phyloP scores from a whole-genome alignment of 2,888 invertebrate genomes.

The Temnothorax unifasciatus region DNA sequence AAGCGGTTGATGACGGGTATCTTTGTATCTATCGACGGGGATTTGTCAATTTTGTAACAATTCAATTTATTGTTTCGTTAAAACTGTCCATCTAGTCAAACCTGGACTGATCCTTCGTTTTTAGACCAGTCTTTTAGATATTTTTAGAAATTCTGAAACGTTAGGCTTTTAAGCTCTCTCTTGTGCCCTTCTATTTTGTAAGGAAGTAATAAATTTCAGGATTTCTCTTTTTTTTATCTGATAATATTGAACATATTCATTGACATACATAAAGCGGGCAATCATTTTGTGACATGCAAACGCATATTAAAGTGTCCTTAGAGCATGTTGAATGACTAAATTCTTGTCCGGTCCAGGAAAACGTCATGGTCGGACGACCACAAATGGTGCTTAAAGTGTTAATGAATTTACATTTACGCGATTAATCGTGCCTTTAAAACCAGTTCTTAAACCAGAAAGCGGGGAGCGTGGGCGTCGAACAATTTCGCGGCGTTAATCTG shows the following conservation, averaged over 20 bases:
- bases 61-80: conserved; percentile 39
- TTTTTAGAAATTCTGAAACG: neutral
- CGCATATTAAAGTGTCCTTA: conserved; percentile 1
- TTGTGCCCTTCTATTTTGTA: neutral
- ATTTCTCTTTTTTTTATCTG: conserved; percentile 8
- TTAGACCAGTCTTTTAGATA: neutral
- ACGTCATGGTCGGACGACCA: neutral
- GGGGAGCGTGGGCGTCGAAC: conserved; percentile 32
- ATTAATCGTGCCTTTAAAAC: conserved; percentile 37
- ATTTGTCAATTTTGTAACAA: conserved; percentile 33
- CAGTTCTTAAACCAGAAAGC: conserved; percentile 4
- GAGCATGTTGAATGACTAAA: neutral
- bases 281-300: neutral
- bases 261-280: neutral
- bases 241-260: neutral
- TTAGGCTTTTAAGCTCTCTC: neutral
- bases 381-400: conserved; percentile 24
- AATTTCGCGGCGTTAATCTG: conserved; percentile 44
- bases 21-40: conserved; percentile 27
- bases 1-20: conserved; percentile 26
- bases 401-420: conserved; percentile 43
- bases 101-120: neutral
- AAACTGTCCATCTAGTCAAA: conserved; percentile 6
- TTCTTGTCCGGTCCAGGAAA: neutral
- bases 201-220: neutral